Evolutionary conservation across 2,888 invertebrate species (phyloP).

Genomic region (Andrena dorsata): DNA sequence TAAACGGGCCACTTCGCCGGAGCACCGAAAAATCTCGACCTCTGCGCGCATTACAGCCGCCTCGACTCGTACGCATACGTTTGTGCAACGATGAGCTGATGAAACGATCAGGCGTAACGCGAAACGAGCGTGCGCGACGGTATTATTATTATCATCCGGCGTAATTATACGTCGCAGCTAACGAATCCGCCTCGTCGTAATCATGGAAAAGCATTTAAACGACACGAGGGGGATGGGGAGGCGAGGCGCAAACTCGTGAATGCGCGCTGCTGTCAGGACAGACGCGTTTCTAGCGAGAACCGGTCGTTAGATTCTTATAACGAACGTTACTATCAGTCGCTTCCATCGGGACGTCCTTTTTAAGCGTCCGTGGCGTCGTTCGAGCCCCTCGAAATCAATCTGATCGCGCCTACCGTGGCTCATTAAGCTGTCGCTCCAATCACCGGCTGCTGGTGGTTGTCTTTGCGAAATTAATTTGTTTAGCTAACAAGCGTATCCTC

Average conservation of each 20-base stretch:
- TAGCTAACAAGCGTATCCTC: neutral
- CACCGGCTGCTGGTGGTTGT: neutral
- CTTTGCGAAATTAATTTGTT: neutral
- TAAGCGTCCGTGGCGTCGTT: neutral
- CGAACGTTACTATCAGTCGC: conserved; percentile 11
- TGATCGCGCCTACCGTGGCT: conserved; percentile 2
- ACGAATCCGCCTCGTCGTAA: conserved; percentile 42
- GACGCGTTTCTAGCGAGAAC: conserved; percentile 35
- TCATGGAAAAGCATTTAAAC: conserved; percentile 47
- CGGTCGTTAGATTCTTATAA: conserved; percentile 44
- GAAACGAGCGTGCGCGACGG: conserved; percentile 28
- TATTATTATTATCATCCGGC: conserved; percentile 36
- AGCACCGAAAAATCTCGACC: conserved; percentile 1
- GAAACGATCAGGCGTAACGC: conserved; percentile 29
- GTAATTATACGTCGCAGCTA: conserved; percentile 46
- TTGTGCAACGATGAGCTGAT: conserved; percentile 30
- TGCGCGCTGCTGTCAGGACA: conserved; percentile 17
- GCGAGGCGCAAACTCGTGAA: neutral
- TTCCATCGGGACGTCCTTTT: neutral
- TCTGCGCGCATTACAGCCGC: neutral
- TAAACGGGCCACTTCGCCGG: neutral
- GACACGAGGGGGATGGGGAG: conserved; percentile 23
- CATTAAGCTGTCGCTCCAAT: neutral
- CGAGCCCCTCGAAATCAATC: conserved; percentile 16
- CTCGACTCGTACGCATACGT: neutral